Evolutionary conservation across 1,140 invertebrate genomes (phyloP).

Genomic region (Asobara japonica): DNA sequence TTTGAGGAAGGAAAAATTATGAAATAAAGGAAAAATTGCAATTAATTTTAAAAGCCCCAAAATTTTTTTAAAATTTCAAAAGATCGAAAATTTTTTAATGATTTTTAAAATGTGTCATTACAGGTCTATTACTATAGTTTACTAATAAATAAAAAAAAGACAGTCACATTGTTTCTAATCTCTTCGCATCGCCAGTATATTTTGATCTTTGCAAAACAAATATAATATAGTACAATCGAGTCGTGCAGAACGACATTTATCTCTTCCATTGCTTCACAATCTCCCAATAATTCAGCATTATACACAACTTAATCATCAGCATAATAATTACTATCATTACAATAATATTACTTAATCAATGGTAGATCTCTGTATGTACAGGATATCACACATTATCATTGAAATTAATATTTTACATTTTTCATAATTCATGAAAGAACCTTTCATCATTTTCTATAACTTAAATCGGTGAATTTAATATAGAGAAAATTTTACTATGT

Average conservation of each 20-base stretch:
- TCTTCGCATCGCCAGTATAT: conserved; percentile 55
- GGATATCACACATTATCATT: conserved; percentile 58
- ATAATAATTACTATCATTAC: conserved; percentile 44
- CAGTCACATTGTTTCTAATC: background rate
- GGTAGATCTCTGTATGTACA: conserved; percentile 53
- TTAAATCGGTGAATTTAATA: conserved; percentile 26
- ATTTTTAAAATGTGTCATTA: too few relatives aligned
- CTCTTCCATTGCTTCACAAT: conserved; percentile 14
- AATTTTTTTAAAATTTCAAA: too few relatives aligned
- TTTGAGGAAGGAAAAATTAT: too few relatives aligned
- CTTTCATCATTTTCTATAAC: background rate
- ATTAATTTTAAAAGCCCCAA: too few relatives aligned
- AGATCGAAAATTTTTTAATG: too few relatives aligned
- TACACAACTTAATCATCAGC: conserved; percentile 49
- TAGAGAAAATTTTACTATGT: background rate
- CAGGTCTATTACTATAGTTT: too few relatives aligned
- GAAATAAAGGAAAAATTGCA: too few relatives aligned
- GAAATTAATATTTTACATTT: conserved; percentile 22
- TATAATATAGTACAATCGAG: conserved; percentile 54
- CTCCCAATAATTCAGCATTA: conserved; percentile 47
- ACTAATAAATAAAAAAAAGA: background rate
- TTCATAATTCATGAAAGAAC: conserved; percentile 27
- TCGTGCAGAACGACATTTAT: conserved; percentile 36
- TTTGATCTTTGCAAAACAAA: conserved; percentile 59
- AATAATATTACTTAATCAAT: conserved; percentile 35